A percentile compares a stretch with the other conserved stretches of the same genome.
Evolutionary conservation across 1,140 invertebrate genomes (phyloP).

Genomic region (Leptinotarsa defecta): DNA sequence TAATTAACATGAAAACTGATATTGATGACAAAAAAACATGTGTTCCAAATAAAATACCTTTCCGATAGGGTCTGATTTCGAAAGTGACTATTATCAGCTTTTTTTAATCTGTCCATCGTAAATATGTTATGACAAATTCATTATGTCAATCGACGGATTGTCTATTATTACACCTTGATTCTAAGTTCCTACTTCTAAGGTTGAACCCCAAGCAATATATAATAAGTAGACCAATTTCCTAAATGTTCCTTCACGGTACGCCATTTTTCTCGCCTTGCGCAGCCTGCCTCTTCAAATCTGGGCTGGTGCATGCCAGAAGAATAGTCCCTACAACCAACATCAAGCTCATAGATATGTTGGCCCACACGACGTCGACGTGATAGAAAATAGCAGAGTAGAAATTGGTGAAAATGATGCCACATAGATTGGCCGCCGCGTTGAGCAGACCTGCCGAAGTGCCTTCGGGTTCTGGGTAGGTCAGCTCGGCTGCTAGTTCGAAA

Average conservation of each 20-base stretch:
- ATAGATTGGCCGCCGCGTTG: conserved; percentile 83
- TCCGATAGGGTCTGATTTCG: too few relatives aligned
- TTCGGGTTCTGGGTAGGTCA: conserved; percentile 93
- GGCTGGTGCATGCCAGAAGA: conserved; percentile 74
- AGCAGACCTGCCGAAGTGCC: conserved; percentile 88
- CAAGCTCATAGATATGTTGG: conserved; percentile 69
- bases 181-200: too few relatives aligned
- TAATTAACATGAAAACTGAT: too few relatives aligned
- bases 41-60: too few relatives aligned
- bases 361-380: conserved; percentile 66
- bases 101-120: too few relatives aligned
- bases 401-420: conserved; percentile 80
- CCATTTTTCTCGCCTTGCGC: conserved; percentile 51
- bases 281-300: conserved; percentile 77
- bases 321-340: conserved; percentile 69
- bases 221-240: too few relatives aligned
- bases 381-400: conserved; percentile 65
- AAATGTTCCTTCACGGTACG: not conserved
- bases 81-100: too few relatives aligned
- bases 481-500: conserved; percentile 93
- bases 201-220: too few relatives aligned
- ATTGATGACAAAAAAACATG: too few relatives aligned
- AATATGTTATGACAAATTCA: too few relatives aligned
- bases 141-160: too few relatives aligned
- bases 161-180: too few relatives aligned